Evolutionary conservation across 2,797 vertebrate species (phyloP).

Genomic region (Betta splendens): DNA sequence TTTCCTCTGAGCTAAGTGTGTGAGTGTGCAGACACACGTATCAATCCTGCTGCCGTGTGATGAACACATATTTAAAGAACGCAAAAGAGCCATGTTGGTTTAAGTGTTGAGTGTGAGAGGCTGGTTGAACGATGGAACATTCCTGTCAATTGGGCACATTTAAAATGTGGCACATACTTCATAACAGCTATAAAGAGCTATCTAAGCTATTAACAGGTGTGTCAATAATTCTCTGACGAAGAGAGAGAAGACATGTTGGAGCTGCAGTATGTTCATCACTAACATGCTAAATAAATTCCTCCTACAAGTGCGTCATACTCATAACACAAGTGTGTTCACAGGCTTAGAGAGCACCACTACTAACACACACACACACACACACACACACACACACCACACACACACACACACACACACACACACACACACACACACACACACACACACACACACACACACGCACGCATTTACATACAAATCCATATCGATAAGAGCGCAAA

Average conservation of each 20-base stretch:
- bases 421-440: neutral
- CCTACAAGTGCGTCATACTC: neutral
- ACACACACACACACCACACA: neutral
- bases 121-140: too few species aligned
- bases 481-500: conserved; percentile 45
- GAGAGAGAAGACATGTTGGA: neutral
- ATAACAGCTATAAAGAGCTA: too few species aligned
- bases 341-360: neutral
- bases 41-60: too few species aligned
- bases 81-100: too few species aligned
- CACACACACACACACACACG: neutral
- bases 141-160: too few species aligned
- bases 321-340: neutral
- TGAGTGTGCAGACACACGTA: too few species aligned
- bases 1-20: too few species aligned
- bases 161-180: too few species aligned
- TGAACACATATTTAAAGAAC: too few species aligned
- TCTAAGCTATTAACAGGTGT: neutral
- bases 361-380: neutral
- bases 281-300: conserved; percentile 2
- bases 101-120: too few species aligned
- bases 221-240: too few species aligned
- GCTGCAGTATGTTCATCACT: too few species aligned
- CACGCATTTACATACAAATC: conserved; percentile 22
- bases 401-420: neutral